Evolutionary conservation across 2,797 vertebrate genomes (phyloP).

Genomic region (Leptoclinus maculatus): DNA sequence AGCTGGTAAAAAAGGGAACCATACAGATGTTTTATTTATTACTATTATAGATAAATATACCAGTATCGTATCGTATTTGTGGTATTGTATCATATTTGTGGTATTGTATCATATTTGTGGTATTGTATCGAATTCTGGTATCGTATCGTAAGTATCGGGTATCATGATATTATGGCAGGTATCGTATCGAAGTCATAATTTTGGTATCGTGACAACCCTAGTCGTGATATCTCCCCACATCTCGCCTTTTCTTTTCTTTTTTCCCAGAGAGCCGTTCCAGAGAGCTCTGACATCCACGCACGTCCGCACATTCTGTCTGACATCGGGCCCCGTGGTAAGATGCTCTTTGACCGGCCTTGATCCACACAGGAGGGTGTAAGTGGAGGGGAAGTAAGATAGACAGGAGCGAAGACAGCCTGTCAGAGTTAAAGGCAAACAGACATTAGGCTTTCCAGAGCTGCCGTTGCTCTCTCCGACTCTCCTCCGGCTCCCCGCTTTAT

Average conservation of each 20-base stretch:
- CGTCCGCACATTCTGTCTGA: conserved; percentile 69
- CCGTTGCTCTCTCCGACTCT: conserved; percentile 71
- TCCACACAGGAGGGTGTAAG: conserved; percentile 80
- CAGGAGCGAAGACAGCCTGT: conserved; percentile 82
- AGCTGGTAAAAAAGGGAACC: too few relatives aligned
- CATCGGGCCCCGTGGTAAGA: conserved; percentile 75
- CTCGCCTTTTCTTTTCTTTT: conserved; percentile 8
- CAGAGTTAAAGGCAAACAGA: conserved; percentile 86
- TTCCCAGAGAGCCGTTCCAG: conserved; percentile 32
- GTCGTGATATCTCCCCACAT: conserved; percentile 40
- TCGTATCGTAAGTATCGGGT: too few relatives aligned
- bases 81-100: too few relatives aligned
- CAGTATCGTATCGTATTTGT: too few relatives aligned
- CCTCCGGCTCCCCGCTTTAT: conserved; percentile 77
- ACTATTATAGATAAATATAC: too few relatives aligned
- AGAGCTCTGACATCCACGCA: conserved; percentile 65
- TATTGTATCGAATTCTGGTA: too few relatives aligned
- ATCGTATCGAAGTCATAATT: too few relatives aligned
- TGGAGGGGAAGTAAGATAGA: conserved; percentile 83
- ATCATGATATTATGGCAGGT: too few relatives aligned
- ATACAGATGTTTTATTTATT: too few relatives aligned
- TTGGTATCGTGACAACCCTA: too few relatives aligned
- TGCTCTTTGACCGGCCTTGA: conserved; percentile 82
- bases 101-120: too few relatives aligned
- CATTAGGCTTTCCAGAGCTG: conserved; percentile 79